Percentiles rank a stretch among this genome's conserved stretches.
Conservation (phyloP, 1,140 invertebrate species). For the Alviniconcha marisindica region DNA sequence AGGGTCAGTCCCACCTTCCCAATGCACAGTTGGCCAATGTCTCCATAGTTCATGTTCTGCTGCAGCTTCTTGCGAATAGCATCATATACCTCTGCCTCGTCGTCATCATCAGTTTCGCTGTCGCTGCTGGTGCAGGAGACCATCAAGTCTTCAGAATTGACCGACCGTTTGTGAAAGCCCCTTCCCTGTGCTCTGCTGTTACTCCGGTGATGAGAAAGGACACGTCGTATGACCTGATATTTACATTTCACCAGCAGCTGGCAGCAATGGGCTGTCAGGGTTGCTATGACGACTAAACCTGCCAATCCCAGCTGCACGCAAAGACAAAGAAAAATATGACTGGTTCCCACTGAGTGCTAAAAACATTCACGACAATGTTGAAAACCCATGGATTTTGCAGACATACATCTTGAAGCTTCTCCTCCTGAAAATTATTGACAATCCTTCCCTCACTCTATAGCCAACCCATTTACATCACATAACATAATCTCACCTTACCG, state of each 20-base stretch:
- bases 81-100: background rate
- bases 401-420: too few relatives aligned
- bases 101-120: background rate
- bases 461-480: too few relatives aligned
- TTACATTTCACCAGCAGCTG: slow-evolving; percentile 73
- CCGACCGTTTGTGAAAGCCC: too few relatives aligned
- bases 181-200: background rate
- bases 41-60: slow-evolving; percentile 67
- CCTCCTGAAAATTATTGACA: too few relatives aligned
- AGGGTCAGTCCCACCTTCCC: slow-evolving; percentile 62
- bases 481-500: too few relatives aligned
- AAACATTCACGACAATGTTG: too few relatives aligned
- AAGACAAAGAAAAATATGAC: slow-evolving; percentile 23
- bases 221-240: slow-evolving; percentile 61
- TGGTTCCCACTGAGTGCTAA: too few relatives aligned
- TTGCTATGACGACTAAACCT: slow-evolving; percentile 65
- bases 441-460: too few relatives aligned
- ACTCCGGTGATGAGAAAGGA: slow-evolving; percentile 39
- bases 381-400: too few relatives aligned
- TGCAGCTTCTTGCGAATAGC: slow-evolving; percentile 45
- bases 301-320: slow-evolving; percentile 67
- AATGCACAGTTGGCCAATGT: slow-evolving; percentile 65
- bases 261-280: slow-evolving; percentile 72
- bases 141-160: background rate
- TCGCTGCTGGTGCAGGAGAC: background rate